Percentiles rank a stretch among this genome's conserved stretches.
These are phyloP conservation scores for Phaenicophaeus curvirostris DNA, from an alignment of 2,797 vertebrate genomes.

Conservation along the genomic window DNA sequence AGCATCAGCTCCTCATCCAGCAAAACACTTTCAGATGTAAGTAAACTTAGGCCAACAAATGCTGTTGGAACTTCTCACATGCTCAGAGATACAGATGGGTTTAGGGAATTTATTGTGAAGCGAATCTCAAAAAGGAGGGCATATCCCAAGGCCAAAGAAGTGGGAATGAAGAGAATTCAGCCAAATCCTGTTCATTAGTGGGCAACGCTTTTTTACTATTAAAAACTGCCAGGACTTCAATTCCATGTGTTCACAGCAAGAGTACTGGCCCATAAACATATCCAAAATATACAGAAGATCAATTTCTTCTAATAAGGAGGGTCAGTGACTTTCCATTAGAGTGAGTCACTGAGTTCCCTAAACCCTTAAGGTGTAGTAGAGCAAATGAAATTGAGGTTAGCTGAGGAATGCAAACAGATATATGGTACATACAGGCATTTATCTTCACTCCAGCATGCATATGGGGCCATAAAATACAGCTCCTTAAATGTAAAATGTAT, in stretches of 20 bases:
- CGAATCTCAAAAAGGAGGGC: neutral
- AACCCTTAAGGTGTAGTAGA: slow-evolving; percentile 54
- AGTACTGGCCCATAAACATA: slow-evolving; percentile 29
- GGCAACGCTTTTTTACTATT: neutral
- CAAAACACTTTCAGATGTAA: neutral
- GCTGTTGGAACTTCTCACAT: neutral
- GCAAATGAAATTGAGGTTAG: slow-evolving; percentile 58
- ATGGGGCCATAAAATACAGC: slow-evolving; percentile 21
- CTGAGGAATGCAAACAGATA: slow-evolving; percentile 57
- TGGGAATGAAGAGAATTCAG: neutral
- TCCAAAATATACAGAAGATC: slow-evolving; percentile 59
- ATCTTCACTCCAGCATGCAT: slow-evolving; percentile 17
- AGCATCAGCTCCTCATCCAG: neutral
- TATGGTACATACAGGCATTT: neutral
- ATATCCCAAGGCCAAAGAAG: neutral
- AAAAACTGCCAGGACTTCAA: slow-evolving; percentile 5
- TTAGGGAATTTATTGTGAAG: neutral
- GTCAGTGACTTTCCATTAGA: slow-evolving; percentile 13
- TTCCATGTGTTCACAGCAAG: slow-evolving; percentile 1
- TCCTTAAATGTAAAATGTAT: slow-evolving; percentile 26
- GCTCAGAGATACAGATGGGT: neutral
- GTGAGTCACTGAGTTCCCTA: slow-evolving; percentile 39
- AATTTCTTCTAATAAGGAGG: slow-evolving; percentile 38
- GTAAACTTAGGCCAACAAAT: neutral
- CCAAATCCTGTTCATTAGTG: neutral